These are phyloP conservation scores for Otolemur garnettii DNA, from an alignment of 2,113 vertebrate species.

Conservation along the genomic window DNA sequence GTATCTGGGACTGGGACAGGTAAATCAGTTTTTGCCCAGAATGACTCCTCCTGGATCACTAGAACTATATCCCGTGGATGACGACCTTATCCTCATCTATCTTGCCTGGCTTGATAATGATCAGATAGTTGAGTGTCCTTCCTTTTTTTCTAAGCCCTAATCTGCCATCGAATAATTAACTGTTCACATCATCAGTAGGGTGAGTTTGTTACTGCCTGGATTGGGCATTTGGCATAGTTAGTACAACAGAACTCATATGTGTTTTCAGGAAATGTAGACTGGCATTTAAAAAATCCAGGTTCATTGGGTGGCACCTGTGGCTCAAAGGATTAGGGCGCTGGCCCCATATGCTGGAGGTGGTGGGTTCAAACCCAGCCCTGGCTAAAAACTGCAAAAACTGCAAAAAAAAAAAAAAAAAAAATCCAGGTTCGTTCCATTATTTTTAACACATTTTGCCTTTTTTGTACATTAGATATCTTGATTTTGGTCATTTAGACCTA, in stretches of 20 bases:
- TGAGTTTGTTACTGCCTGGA: background rate
- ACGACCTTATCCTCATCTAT: background rate
- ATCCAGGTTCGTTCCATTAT: background rate
- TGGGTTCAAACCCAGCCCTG: no score
- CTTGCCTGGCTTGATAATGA: background rate
- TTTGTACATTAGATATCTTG: background rate
- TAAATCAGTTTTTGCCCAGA: background rate
- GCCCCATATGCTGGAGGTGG: no score
- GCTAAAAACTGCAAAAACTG: no score
- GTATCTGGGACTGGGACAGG: background rate
- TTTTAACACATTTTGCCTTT: background rate
- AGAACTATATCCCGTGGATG: background rate
- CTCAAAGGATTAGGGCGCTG: no score
- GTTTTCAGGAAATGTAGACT: background rate
- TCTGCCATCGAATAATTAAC: conserved; percentile 17
- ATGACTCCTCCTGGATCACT: background rate
- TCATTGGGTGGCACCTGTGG: no score
- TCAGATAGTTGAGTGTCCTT: background rate
- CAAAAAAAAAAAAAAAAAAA: background rate
- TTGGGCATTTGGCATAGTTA: background rate
- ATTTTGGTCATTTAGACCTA: background rate
- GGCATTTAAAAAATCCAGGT: background rate
- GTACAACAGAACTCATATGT: background rate
- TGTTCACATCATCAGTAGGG: background rate
- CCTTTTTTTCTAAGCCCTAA: background rate